Evolutionary conservation across 1,140 invertebrate genomes (phyloP), one percentile per base, ranked within the genome.

Genomic region (Drosophila obscura): DNA sequence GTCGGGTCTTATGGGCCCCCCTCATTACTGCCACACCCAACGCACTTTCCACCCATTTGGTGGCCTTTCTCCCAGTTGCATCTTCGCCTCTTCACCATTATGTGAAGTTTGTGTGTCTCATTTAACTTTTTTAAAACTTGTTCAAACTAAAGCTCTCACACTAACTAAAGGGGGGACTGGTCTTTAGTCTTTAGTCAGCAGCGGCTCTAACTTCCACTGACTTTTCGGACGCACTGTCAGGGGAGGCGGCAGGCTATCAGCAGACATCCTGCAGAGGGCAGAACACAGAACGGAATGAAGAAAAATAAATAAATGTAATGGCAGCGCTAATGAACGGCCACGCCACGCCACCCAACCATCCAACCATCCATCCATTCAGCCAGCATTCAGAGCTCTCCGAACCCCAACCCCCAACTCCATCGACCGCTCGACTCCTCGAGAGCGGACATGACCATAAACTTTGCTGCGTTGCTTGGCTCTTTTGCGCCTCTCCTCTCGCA

Each of bases 251-350:
- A 8, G 22, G 24, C 53, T 69, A 31, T 72, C 39, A 31, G 51
- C 48, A 72, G 66, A 71, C 65, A 71, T 71, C 67, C 67, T 71
- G 64, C 35, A 44, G 50, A 55, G 9, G 16, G 59, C 57, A 24
- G 50, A 63, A 45, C 48, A 45, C 61, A 45, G 64, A 45, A 52
- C 49, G 62, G 71, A 73, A 73, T 63, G 39, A 58, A 71, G 53
- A 68, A 75, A 76, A 67, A 77, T 72, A 77, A 65, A 77, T 72
- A 79, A 66, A 79, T 79, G 61, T 60, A 73, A 66, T 59, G 44
- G 57, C 62, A 74, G 55, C 57, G 57, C 45, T 62, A 60, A 77
- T 57, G 57, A 79, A 61, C 55, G 68, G 51, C 51, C 67, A 57
- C 52, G 28, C 28, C 28, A 31, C 7, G 28, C 28, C 28, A 31